Conservation (phyloP, 2,797 vertebrate species). For the Gymnoscopelus microlampas region DNA sequence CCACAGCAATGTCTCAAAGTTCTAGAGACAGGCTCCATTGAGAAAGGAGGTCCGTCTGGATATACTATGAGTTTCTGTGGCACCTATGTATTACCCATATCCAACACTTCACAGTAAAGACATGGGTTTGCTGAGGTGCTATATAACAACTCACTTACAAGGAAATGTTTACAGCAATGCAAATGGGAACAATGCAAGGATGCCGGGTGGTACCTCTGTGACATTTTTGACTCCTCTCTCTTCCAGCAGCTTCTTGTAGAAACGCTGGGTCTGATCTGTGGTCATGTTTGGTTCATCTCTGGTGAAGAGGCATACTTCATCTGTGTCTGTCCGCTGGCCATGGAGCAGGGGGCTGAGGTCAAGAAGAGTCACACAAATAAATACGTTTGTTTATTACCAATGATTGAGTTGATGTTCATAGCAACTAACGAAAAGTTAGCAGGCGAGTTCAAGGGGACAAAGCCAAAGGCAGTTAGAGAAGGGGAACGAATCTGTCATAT, state of each 20-base stretch:
- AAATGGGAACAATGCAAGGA: neutral
- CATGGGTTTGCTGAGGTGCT: conserved; percentile 56
- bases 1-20: conserved; percentile 48
- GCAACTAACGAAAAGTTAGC: no score
- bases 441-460: no score
- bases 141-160: neutral
- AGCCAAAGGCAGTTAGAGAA: no score
- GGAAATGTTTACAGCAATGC: neutral
- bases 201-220: conserved; percentile 80
- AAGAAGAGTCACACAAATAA: neutral
- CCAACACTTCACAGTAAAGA: conserved; percentile 40
- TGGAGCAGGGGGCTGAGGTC: conserved; percentile 86
- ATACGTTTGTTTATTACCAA: no score
- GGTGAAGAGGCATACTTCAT: conserved; percentile 94
- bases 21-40: conserved; percentile 58
- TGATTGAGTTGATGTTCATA: no score
- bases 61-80: conserved; percentile 51
- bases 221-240: conserved; percentile 82
- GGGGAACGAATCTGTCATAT: no score
- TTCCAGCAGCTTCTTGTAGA: conserved; percentile 87
- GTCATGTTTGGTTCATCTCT: conserved; percentile 91
- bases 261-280: conserved; percentile 87
- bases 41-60: conserved; percentile 49
- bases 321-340: conserved; percentile 78
- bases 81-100: conserved; percentile 38